Base-by-base conservation (phyloP, 1,140 invertebrate genomes). In the Hyles euphorbiae region DNA sequence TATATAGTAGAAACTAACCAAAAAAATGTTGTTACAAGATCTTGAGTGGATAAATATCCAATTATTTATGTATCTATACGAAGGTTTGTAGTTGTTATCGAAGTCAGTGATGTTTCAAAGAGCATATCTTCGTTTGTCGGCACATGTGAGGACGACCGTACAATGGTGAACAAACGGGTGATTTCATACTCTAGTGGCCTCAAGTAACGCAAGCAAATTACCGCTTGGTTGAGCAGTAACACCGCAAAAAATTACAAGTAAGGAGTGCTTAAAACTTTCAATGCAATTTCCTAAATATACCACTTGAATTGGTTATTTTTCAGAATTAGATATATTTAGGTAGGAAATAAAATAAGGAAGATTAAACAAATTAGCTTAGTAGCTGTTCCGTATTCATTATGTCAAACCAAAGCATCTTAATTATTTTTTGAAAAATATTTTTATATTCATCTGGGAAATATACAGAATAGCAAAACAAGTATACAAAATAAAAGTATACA, bases 151-250 rank as follows among this genome's bases (percentile, higher is more conserved):
- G 45, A 54, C 61, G 49, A 34, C 36, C 36, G 40, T 58, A 78
- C 78, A 80, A 81, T 78, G 59, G 71, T 62, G 64, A 40, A 64
- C 62, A 63, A 74, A 74, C 70, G 78, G 74, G 70, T 84, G 78
- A 85, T 87, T 85, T 78, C 74, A 81, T 77, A 76, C 67, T 79
- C 74, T 74, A 84, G 72, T 84, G 78, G 70, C 50, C 70, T 63
- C 51, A 49, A 73, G 74, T 60, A 72, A 66, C 55, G 72, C 63
- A 68, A 60, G 58, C 72, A 69, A 58, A 64, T 53, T 58, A 57
- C 54, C 76, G 82, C 70, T 64, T 64, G 60, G 63, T 12, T 83
- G 78, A 69, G 74, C 63, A 56, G 44, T 62, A 64, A 76, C 71
- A 84, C 80, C 84, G 74, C 78, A 78, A 65, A 74, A 66, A 82